Percentiles rank a stretch among this genome's conserved stretches.
Conservation (phyloP, 2,888 invertebrate genomes). For the Nephrocerus scutellatus region DNA sequence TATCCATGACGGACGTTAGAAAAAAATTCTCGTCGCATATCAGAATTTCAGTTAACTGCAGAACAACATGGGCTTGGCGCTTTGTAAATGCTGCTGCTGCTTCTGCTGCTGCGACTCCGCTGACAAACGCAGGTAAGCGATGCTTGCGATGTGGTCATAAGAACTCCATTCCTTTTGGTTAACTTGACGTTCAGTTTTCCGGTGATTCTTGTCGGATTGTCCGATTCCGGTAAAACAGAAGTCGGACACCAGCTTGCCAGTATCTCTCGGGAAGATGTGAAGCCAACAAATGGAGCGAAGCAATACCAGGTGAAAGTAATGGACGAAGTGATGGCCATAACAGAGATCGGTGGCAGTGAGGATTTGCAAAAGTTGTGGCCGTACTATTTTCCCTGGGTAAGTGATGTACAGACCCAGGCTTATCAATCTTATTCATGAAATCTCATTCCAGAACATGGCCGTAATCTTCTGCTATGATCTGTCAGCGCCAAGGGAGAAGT, state of each 20-base stretch:
- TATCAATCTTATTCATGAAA: no score
- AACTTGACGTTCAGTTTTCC: no score
- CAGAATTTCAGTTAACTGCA: no score
- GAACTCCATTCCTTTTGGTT: no score
- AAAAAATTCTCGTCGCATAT: no score
- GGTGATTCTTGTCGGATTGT: conserved; percentile 36
- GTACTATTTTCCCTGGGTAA: conserved; percentile 36
- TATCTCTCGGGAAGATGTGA: conserved; percentile 25
- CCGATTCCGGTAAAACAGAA: conserved; percentile 41
- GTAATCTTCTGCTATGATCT: conserved; percentile 40
- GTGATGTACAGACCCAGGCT: conserved; percentile 5
- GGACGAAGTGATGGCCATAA: conserved; percentile 27
- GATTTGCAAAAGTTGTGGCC: conserved; percentile 44
- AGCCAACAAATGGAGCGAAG: conserved; percentile 41
- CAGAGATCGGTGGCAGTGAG: conserved; percentile 41
- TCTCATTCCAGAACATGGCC: conserved; percentile 28
- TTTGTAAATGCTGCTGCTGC: conserved; percentile 23
- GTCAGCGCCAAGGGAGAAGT: conserved; percentile 23
- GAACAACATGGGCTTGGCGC: conserved; percentile 25
- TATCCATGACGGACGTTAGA: no score
- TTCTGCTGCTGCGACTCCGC: conserved; percentile 5
- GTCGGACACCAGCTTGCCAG: conserved; percentile 33
- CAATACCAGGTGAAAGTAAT: conserved; percentile 23
- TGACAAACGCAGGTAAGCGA: background rate
- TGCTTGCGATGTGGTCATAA: no score